phyloP scores from a whole-genome alignment of 2,797 vertebrate genomes.

The Paedocypris micromegethes region DNA sequence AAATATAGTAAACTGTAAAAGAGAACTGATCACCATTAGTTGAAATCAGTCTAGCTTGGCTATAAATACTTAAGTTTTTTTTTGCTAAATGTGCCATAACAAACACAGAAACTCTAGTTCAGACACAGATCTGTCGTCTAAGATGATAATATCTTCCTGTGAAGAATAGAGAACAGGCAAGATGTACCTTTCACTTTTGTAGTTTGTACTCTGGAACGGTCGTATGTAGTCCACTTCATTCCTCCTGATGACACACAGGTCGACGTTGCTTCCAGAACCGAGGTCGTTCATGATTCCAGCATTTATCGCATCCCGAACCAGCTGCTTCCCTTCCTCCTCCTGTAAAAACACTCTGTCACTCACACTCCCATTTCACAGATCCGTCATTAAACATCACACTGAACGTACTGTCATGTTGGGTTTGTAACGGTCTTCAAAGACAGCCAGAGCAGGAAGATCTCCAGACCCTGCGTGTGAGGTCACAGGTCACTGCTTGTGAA shows the following conservation, averaged over 20 bases:
- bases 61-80: no score
- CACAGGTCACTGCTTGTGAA: neutral
- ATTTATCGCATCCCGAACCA: neutral
- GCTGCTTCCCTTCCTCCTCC: neutral
- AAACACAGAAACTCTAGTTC: no score
- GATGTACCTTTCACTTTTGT: neutral
- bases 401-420: constrained; percentile 1
- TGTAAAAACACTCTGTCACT: neutral
- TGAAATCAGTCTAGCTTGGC: no score
- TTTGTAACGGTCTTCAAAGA: neutral
- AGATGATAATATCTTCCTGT: no score
- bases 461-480: neutral
- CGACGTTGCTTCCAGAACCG: neutral
- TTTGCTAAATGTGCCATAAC: no score
- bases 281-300: neutral
- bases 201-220: constrained; percentile 1
- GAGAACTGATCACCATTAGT: no score
- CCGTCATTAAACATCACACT: neutral
- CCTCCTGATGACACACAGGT: constrained; percentile 1
- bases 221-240: neutral
- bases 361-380: no score
- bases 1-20: no score
- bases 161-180: no score
- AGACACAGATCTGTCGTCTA: no score
- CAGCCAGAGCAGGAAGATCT: neutral